A percentile compares a stretch with the other conserved stretches of the same genome.
Evolutionary conservation across 2,113 vertebrate genomes (phyloP).

Genomic region (Pica pica): DNA sequence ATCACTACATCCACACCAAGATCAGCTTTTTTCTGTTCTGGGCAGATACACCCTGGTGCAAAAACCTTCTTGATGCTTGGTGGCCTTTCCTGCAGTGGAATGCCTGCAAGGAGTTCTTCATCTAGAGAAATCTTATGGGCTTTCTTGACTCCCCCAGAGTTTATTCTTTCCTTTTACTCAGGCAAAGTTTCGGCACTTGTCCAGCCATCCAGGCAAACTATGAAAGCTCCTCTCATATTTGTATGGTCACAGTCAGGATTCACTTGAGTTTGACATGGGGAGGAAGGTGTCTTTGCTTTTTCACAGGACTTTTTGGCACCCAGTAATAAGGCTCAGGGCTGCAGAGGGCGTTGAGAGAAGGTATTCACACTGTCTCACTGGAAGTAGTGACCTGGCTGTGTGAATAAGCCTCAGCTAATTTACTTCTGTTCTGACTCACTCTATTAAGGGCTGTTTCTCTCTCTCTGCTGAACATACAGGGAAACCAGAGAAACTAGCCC

Average conservation of each 20-base stretch:
- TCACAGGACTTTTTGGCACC: not conserved
- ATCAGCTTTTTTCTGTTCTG: not conserved
- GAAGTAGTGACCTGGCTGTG: not conserved
- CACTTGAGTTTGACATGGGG: not conserved
- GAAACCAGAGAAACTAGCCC: not conserved
- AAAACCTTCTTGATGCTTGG: not conserved
- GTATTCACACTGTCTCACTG: not conserved
- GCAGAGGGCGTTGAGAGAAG: not conserved
- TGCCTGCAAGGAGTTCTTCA: accelerated
- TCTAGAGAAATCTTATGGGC: not conserved
- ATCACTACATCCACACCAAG: not conserved
- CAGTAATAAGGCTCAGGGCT: not conserved
- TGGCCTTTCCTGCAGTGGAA: not conserved
- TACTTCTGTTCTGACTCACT: not conserved
- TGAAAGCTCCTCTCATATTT: not conserved
- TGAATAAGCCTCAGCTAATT: not conserved
- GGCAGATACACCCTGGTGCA: not conserved
- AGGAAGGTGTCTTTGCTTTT: not conserved
- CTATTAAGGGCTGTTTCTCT: not conserved
- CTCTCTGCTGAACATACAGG: not conserved
- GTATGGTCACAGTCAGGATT: not conserved
- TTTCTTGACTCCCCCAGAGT: not conserved
- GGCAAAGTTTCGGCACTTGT: not conserved
- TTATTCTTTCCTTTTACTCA: not conserved
- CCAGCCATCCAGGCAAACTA: not conserved